Base-by-base conservation (phyloP, 2,888 invertebrate genomes). In the Acleris laterana region DNA sequence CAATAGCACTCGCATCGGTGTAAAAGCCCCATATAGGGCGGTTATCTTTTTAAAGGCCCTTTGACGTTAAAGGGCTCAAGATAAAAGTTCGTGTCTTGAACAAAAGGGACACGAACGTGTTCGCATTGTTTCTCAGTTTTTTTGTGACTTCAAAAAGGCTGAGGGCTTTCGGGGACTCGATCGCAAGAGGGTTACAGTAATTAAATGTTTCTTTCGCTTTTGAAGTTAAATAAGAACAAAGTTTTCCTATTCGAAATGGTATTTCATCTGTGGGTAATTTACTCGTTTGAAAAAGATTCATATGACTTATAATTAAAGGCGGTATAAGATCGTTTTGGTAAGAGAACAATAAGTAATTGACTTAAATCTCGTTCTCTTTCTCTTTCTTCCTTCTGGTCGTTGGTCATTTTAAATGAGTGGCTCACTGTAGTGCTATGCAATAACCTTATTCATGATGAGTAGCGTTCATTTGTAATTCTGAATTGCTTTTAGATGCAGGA, bases 31-130 rank as follows among this genome's bases (percentile, higher is more conserved):
- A 17, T n/a, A 7, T 11, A 19, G 49, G 49, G 19, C 19, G 64
- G 59, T 60, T 65, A 65, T 65, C 65, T 61, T 50, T 65, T 61
- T 50, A 56, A 60, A 65, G 28, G 49, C 44, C 55, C 50, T 65
- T 56, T 60, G 64, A 55, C 64, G 60, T 55, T 64, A 60, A 64
- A 60, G 64, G 65, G 60, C 20, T 44, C 4, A 6, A 46, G 65
- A 65, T 65, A 65, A 65, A 61, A 64, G 53, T 59, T 60, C 28
- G 38, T 20, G 42, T 60, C 58, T 50, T 60, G 17, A 63, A 63
- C 63, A 65, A 65, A 65, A 56, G 55, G 49, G 61, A 22, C 61
- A 44, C 25, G 20, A 20, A 17, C 42, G 55, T 17, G 51, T 25
- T 49, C 55, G 42, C 60, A 60, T 65, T 61, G 65, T 65, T 50